These are phyloP conservation scores for Carposina sasakii DNA, from an alignment of 1,140 invertebrate genomes.

Conservation along the genomic window DNA sequence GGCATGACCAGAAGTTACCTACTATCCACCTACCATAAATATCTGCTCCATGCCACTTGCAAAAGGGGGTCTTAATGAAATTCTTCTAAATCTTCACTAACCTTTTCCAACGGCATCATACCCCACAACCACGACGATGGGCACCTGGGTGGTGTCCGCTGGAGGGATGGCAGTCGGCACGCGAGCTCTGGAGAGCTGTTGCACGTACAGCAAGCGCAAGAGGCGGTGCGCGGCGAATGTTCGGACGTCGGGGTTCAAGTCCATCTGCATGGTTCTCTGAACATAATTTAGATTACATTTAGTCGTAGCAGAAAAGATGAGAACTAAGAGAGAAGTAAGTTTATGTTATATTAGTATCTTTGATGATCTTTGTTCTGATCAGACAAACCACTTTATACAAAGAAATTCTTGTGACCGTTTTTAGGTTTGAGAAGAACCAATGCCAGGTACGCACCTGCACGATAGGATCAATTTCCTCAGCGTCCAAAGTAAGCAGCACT, in stretches of 20 bases:
- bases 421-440: neutral
- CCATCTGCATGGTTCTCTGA: slow-evolving; percentile 47
- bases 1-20: no score
- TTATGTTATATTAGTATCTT: no score
- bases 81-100: slow-evolving; percentile 16
- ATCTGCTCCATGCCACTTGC: no score
- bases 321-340: no score
- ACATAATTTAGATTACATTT: no score
- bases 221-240: slow-evolving; percentile 44
- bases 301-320: no score
- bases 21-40: no score
- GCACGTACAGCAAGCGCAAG: slow-evolving; percentile 49
- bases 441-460: slow-evolving; percentile 31
- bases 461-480: slow-evolving; percentile 41
- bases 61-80: neutral
- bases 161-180: slow-evolving; percentile 44
- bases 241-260: slow-evolving; percentile 38
- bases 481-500: slow-evolving; percentile 40
- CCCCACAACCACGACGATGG: slow-evolving; percentile 52
- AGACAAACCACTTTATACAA: no score
- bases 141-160: slow-evolving; percentile 48
- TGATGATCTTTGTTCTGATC: no score
- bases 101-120: slow-evolving; percentile 60
- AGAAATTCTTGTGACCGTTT: no score
- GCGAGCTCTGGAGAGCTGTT: slow-evolving; percentile 45